Base-by-base conservation (phyloP, 1,140 invertebrate species). In the Tetramorium parvispinum region DNA sequence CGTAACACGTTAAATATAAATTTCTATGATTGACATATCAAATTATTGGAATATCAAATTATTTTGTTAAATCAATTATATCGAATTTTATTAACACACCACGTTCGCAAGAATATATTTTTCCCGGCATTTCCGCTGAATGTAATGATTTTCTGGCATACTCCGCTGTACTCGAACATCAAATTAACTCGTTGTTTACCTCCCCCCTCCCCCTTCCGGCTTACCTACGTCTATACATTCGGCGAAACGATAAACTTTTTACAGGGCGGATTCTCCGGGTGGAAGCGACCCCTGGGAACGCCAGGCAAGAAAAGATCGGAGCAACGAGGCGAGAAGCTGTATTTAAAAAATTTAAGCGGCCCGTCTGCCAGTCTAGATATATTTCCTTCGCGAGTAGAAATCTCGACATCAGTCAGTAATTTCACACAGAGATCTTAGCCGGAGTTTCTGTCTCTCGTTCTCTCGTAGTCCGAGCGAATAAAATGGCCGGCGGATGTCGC, bases 261-360 rank as follows among this genome's bases (percentile, higher is more conserved):
- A 73, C 46, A 66, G 46, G 16, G 4, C n/a, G 24, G 61, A 68
- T 65, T 73, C 46, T 70, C 65, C 37, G 27, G 11, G n/a, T 55
- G 40, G 51, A 78, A 88, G 53, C 65, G 73, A 32, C 73, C 13
- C 65, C 46, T 71, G 82, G 55, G 73, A 87, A 51, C 18, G 16
- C 53, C n/a, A 70, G 10, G 61, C 18, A 66, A 73, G 85, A 66
- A 76, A 87, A 55, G 65, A 86, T 63, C 51, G 40, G 77, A 11
- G 71, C 70, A 76, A 86, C 85, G 83, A 86, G 66, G 85, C 51
- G 85, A 71, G 51, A 86, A 86, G 68, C 63, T 85, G 78, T 87
- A 87, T 76, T 88, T 88, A 88, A 88, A 88, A 88, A 83, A 87
- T 88, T 83, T 87, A 88, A 75, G 85, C 85, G 57, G 13, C 61